A percentile compares a stretch with the other conserved stretches of the same genome.
Evolutionary conservation across 1,140 invertebrate species (phyloP).

Genomic region (Zaprionus africanus): DNA sequence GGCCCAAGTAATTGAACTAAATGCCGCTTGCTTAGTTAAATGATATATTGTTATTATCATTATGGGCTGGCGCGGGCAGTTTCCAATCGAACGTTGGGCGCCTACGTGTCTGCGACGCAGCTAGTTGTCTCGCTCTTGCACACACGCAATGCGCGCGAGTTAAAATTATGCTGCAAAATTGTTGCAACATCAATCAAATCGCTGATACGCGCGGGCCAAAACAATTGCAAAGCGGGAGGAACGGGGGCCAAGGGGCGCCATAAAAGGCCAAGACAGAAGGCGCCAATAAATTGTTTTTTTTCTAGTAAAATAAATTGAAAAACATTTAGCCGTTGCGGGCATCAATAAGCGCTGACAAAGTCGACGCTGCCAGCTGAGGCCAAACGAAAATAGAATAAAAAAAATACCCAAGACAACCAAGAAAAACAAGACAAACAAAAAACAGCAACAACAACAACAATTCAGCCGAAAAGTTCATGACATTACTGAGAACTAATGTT

Average conservation of each 20-base stretch:
- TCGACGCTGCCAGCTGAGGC: conserved; percentile 71
- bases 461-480: conserved; percentile 65
- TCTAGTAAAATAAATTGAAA: conserved; percentile 76
- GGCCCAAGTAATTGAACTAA: conserved; percentile 24
- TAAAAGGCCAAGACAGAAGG: conserved; percentile 49
- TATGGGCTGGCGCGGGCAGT: conserved; percentile 15
- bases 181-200: conserved; percentile 78
- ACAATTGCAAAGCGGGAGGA: conserved; percentile 25
- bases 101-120: conserved; percentile 55
- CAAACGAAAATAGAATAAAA: conserved; percentile 30
- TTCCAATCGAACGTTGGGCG: conserved; percentile 54
- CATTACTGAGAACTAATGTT: conserved; percentile 79
- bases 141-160: conserved; percentile 10
- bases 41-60: conserved; percentile 20
- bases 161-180: conserved; percentile 75
- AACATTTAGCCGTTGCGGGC: conserved; percentile 73
- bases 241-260: conserved; percentile 17
- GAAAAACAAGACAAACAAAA: conserved; percentile 13
- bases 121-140: conserved; percentile 36
- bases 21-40: conserved; percentile 9
- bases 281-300: conserved; percentile 72
- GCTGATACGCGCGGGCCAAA: conserved; percentile 57
- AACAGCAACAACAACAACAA: conserved; percentile 10
- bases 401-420: background rate
- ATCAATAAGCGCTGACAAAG: conserved; percentile 82